Evolutionary conservation across 2,888 invertebrate species (phyloP), one percentile per base, ranked within the genome.

Genomic region (Epirrhoe tristata): DNA sequence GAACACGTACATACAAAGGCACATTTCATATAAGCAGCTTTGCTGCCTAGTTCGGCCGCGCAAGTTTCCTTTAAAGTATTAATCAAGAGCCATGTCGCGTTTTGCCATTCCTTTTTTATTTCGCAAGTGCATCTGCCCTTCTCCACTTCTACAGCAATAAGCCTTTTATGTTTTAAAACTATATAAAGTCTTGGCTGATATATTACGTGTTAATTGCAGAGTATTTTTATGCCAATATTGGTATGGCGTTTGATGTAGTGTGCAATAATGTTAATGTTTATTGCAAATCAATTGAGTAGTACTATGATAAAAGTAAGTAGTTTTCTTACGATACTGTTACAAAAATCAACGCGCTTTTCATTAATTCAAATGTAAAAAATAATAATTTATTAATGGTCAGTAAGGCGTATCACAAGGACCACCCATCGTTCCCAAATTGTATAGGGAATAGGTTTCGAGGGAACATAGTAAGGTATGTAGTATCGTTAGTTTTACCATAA

Each of bases 11-110:
- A 50, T 62, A 67, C 51, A 60, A 74, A 73, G 63, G 71, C 60
- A 67, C 61, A 62, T 71, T 59, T 66, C 63, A 67, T 73, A 72
- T 63, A 60, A 59, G 63, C 68, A 62, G 64, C 69, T 76, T 74
- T 79, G 73, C 79, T 81, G 77, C 81, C 82, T 83, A 81, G 83
- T 79, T 80, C 74, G 78, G 79, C 75, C 73, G 73, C 76, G 74
- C 87, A 88, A 86, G 89, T 89, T 89, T 87, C 89, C 88, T 90
- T 89, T 87, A 87, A 86, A 85, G 87, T 85, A 88, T 87, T 88
- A 87, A 88, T 89, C 86, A 89, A 87, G 85, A 83, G 79, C 77
- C 85, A 80, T 85, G 86, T 86, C 75, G 79, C 74, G 77, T 81
- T 80, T 73, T 77, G 66, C 80, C 71, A 78, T 78, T 78, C 73